Percentiles rank a stretch among this genome's conserved stretches.
phyloP scores from a whole-genome alignment of 2,113 vertebrate genomes.

The Catagonus wagneri region DNA sequence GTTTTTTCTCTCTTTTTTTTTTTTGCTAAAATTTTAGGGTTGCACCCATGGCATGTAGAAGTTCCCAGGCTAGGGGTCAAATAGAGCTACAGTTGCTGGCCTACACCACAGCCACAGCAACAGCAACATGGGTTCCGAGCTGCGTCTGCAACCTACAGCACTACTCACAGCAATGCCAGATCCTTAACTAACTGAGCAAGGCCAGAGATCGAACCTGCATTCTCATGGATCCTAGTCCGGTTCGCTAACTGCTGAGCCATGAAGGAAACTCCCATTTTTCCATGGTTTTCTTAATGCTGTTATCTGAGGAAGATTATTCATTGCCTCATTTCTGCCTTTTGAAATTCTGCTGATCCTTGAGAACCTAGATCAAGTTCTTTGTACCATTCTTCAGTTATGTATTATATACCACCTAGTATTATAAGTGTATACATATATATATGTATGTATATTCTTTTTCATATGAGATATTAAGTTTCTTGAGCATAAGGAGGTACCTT shows the following conservation, averaged over 20 bases:
- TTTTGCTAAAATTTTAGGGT: no score
- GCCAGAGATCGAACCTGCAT: no score
- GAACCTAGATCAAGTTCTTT: conserved; percentile 24
- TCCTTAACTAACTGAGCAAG: no score
- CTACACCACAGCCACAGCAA: no score
- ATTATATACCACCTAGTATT: background rate
- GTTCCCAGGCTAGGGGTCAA: no score
- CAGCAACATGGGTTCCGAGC: no score
- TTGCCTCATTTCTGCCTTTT: conserved; percentile 40
- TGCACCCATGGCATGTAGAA: no score
- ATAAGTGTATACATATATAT: background rate
- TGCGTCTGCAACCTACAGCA: no score
- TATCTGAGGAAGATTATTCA: background rate
- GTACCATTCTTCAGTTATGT: background rate
- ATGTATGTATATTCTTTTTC: background rate
- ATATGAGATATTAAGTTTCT: conserved; percentile 23
- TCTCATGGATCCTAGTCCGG: no score
- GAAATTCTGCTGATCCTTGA: conserved; percentile 47
- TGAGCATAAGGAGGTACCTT: background rate
- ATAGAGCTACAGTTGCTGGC: no score
- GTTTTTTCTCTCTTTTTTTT: background rate
- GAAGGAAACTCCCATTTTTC: background rate
- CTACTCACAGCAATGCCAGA: no score
- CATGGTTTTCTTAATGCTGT: conserved; percentile 12
- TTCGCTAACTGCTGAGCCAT: no score